A percentile compares a stretch with the other conserved stretches of the same genome.
Conservation (phyloP, 2,113 vertebrate genomes). For the Scortum barcoo region DNA sequence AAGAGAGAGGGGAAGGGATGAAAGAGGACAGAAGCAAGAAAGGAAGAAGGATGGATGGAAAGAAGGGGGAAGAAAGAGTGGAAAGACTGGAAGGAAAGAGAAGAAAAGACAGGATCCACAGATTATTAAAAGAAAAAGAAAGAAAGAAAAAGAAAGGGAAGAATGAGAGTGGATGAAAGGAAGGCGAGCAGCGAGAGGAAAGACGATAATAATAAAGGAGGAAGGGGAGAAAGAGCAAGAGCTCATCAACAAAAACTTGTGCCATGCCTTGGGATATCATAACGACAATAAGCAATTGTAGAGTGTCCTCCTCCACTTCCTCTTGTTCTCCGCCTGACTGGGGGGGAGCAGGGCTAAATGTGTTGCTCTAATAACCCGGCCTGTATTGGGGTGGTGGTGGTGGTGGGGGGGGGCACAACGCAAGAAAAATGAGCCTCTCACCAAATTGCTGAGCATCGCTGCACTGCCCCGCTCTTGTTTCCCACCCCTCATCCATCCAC, state of each 20-base stretch:
- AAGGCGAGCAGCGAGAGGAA: not conserved
- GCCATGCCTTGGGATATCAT: slow-evolving; percentile 56
- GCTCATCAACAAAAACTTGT: slow-evolving; percentile 36
- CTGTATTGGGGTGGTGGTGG: too few relatives aligned
- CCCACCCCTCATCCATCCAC: slow-evolving; percentile 64
- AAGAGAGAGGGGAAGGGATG: not conserved
- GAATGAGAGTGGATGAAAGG: not conserved
- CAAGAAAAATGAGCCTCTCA: slow-evolving; percentile 78
- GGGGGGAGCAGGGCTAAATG: slow-evolving; percentile 41
- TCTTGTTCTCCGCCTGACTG: slow-evolving; percentile 29
- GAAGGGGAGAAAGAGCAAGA: slow-evolving; percentile 20
- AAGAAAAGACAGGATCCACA: not conserved
- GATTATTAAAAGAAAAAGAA: too few relatives aligned
- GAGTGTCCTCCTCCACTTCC: slow-evolving; percentile 7
- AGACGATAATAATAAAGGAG: not conserved
- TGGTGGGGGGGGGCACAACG: slow-evolving; percentile 35
- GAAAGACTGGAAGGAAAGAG: too few relatives aligned
- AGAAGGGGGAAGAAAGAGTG: not conserved
- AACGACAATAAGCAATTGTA: slow-evolving; percentile 54
- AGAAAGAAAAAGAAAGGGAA: not conserved
- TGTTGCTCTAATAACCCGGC: slow-evolving; percentile 70
- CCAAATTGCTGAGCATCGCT: slow-evolving; percentile 72
- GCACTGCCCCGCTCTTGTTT: slow-evolving; percentile 53
- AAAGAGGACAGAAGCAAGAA: too few relatives aligned
- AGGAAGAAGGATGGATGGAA: not conserved